Evolutionary conservation across 2,113 vertebrate genomes (phyloP), one percentile per base, ranked within the genome.

Genomic region (Amphiprion percula): DNA sequence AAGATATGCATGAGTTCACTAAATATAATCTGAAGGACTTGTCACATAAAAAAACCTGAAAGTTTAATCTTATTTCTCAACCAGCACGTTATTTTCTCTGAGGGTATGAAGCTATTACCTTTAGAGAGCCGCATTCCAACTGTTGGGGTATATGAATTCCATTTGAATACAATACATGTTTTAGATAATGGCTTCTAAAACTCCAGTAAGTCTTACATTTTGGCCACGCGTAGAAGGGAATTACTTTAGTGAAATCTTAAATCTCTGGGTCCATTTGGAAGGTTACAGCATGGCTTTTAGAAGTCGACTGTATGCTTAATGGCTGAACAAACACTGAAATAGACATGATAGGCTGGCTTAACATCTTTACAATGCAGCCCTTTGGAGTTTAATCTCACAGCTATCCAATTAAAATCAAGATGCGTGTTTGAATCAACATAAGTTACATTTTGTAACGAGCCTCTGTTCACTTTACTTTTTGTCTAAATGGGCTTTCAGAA

Each of bases 81-180:
- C 24, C 50, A 87, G 61, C 19, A 10, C 56, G 55, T 81, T 87
- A 83, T 85, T 72, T 85, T 82, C 39, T 90, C 74, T 44, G 65
- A 88, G 59, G 71, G 58, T 72, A 72, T 28, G 53, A 33, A 81
- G 66, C 79, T 81, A 83, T 83, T 88, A 86, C 85, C 62, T 74
- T 88, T 71, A 77, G 67, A 76, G 67, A 68, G 81, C 63, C 77
- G 83, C 61, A 79, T 82, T 72, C 21, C 62, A 60, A 47, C 67
- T 79, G 86, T 85, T 62, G 33, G 70, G 62, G 59, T 66, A 56
- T 76, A 79, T 85, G 72, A 79, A 81, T 88, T 87, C 62, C 68
- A 74, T 75, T 80, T 77, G 65, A 66, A 83, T 69, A 49, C 61
- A 69, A 84, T 67, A 33, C 67, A 75, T 75, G 53, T 72, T 88